phyloP scores from a whole-genome alignment of 2,797 vertebrate genomes.

The Enteromius unitaeniatus region DNA sequence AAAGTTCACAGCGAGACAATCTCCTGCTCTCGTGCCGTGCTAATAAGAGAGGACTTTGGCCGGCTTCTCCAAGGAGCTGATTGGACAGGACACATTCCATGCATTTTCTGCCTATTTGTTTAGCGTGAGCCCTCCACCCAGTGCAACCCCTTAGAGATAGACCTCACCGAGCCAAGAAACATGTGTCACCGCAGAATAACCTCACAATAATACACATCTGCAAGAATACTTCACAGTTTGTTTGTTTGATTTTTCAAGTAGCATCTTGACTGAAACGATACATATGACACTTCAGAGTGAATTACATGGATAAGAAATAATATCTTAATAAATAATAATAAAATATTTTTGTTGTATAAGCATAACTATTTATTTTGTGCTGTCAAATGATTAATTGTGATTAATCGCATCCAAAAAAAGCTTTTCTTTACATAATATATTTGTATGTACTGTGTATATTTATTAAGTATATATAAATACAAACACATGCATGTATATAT shows the following conservation, averaged over 20 bases:
- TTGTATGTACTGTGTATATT: too few relatives aligned
- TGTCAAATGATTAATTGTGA: too few relatives aligned
- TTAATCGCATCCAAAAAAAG: too few relatives aligned
- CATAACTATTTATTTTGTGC: too few relatives aligned
- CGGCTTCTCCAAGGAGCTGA: neutral
- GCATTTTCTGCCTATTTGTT: slow-evolving; percentile 30
- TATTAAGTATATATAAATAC: too few relatives aligned
- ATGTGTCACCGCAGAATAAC: neutral
- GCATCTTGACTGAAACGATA: neutral
- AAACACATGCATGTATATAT: too few relatives aligned
- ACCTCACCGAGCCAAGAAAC: neutral
- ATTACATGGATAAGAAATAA: neutral
- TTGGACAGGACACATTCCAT: slow-evolving; percentile 23
- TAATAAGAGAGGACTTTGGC: slow-evolving; percentile 17
- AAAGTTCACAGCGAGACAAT: slow-evolving; percentile 4
- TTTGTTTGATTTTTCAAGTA: neutral
- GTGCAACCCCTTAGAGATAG: neutral
- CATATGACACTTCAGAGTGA: neutral
- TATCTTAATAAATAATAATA: neutral
- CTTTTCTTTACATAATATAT: too few relatives aligned
- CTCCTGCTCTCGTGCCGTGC: neutral
- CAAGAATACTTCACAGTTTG: neutral
- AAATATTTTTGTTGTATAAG: neutral
- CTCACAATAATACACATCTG: neutral
- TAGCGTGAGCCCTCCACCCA: neutral